Base-by-base conservation (phyloP, 2,113 vertebrate genomes). In the Proteles cristata region DNA sequence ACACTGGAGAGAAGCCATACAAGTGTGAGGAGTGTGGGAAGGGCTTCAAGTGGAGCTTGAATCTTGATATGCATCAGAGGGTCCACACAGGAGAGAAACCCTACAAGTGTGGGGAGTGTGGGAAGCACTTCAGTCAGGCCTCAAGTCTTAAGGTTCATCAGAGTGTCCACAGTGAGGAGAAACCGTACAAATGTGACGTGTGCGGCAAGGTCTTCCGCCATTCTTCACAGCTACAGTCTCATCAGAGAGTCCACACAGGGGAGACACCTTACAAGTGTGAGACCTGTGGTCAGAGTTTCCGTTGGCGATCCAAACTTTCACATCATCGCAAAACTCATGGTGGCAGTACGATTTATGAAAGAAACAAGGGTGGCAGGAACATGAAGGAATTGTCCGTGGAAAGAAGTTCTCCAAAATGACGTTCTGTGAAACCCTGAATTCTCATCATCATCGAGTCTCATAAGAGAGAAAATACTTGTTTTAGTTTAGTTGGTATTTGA, bases 21-120 rank as follows among this genome's bases (percentile, higher is more conserved):
- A 98, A 97, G 71, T 98, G 98, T 66, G 82, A 66, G 17, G 94
- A 96, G 79, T 98, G 98, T 95, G 97, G 96, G 91, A 98, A 98
- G 65, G 98, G 98, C 85, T 98, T 98, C 91, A 98, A 97, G 1
- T 97, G 98, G 94, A 98, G 97, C 93, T 97, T 98, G 26, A 98
- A 98, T 87, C 98, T 98, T 73, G 87, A 97, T 61, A 98, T 98
- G 91, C 98, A 98, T 84, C 98, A 84, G 61, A 98, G 98, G 7
- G 80, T 98, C 23, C 92, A 98, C 96, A 98, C 98, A 0, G 98
- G 98, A 35, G 98, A 98, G 77, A 98, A 98, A 93, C 98, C 97
- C 0, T 98, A 98, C 43, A 88, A 96, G 88, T 98, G 98, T 66
- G 95, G 95, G 2, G 98, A 98, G 74, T 98, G 98, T 16, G 98